These are phyloP conservation scores for Malthinus flaveolus DNA, from an alignment of 2,888 invertebrate genomes.

Conservation along the genomic window DNA sequence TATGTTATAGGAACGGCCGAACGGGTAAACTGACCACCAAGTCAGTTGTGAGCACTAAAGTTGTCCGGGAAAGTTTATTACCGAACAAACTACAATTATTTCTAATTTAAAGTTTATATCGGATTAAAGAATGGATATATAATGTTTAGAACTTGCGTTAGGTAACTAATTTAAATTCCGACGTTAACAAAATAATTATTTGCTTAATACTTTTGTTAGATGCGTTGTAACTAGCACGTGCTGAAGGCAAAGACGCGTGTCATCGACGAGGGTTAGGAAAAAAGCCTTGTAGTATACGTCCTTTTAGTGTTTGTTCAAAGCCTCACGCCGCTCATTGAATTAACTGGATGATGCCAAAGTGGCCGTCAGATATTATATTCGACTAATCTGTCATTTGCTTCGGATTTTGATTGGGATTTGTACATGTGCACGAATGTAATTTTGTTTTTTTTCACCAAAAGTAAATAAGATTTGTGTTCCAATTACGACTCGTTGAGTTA, in stretches of 20 bases:
- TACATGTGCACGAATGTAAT: background rate
- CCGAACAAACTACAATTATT: constrained; percentile 27
- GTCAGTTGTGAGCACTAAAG: constrained; percentile 47
- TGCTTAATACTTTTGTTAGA: background rate
- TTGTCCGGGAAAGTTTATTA: constrained; percentile 53
- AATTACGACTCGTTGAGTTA: too few relatives aligned
- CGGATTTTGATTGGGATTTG: constrained; percentile 15
- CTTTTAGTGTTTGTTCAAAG: constrained; percentile 45
- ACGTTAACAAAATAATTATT: constrained; percentile 4
- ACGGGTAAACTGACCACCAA: constrained; percentile 27
- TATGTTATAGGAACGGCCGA: constrained; percentile 44
- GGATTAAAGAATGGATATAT: constrained; percentile 1
- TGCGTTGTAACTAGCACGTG: constrained; percentile 13
- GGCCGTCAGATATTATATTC: constrained; percentile 45
- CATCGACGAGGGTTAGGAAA: constrained; percentile 19
- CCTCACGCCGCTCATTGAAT: constrained; percentile 51
- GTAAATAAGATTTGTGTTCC: background rate
- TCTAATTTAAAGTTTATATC: constrained; percentile 24
- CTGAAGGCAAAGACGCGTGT: constrained; percentile 28
- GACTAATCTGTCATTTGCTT: constrained; percentile 44
- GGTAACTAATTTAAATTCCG: constrained; percentile 10
- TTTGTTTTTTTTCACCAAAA: background rate
- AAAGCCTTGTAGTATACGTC: constrained; percentile 17
- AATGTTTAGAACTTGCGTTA: background rate
- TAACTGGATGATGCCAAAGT: constrained; percentile 47